Base-by-base conservation (phyloP, 2,888 invertebrate species). In the Tetragonula carbonaria region DNA sequence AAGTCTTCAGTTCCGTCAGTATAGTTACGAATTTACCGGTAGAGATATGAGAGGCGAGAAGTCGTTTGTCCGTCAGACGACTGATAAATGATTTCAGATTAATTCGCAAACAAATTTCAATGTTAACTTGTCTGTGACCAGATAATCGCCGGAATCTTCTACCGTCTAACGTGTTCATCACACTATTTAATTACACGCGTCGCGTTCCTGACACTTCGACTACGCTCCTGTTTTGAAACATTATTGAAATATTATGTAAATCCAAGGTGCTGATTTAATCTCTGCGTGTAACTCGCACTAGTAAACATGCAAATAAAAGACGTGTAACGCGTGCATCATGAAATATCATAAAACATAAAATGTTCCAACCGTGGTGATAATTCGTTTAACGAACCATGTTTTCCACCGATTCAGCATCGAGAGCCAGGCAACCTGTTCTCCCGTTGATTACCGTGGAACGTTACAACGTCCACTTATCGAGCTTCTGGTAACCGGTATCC, bases 381-480 rank as follows among this genome's bases (percentile, higher is more conserved):
- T 59, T 68, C 33, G 51, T 70, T 70, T 78, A 78, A 78, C 62
- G 50, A 63, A 63, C 77, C 50, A n/a, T 16, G 68, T 28, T 71
- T 71, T 55, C 55, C 23, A 38, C 53, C 62, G 50, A 62, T 67
- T 45, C 33, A 23, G 13, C 63, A 18, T 38, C 18, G 53, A 38
- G 62, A n/a, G 51, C 45, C 21, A 45, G n/a, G 66, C 55, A 45
- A 66, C 50, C 74, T 63, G 79, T 59, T 74, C 53, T 11, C 33
- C 45, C 38, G 51, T n/a, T 55, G 71, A 62, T 66, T 74, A 63
- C 70, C 45, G 65, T 21, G 72, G 73, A 38, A 68, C 63, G 63
- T 45, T 38, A 38, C 23, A 62, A 74, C 28, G 11, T 72, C 38
- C 53, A 16, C 11, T 53, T 23, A 63, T 28, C 16, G 16, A 16